Evolutionary conservation across 64 coral and sea anemone genomes (phyloP), one percentile per base, ranked within the genome.

Genomic region (Astreopora myriophthalma): DNA sequence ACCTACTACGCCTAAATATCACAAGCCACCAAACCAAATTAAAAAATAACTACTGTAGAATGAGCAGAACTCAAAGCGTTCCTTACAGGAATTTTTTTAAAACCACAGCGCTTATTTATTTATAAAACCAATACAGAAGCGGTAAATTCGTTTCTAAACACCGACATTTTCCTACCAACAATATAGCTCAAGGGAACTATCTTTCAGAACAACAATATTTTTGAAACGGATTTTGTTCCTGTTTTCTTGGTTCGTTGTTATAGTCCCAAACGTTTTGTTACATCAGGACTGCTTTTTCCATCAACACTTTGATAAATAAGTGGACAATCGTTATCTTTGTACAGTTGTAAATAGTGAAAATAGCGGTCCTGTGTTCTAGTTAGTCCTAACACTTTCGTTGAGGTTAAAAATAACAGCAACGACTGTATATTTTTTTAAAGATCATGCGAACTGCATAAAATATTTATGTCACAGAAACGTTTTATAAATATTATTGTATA

Each of bases 1-100:
- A 95, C 97, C 33, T 99, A 99, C 75, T 99, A 99, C 87, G 97
- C 97, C 16, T 99, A 90, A 77, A 92, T n/a, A 69, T 69, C 25
- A 0, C 5, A 51, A 11, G 3, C 31, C 52, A 57, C 48, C 26
- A 93, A 96, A 76, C 69, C 75, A 34, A 94, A 55, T 16, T 77
- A 48, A 71, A 84, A 94, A 89, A 85, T 67, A 31, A 90, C 88
- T 28, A 52, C 63, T 93, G 49, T 79, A 44, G 60, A 88, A 94
- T 89, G 73, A 32, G n/a, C 63, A 86, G 85, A 86, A 46, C 31
- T 32, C 2, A 1, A 62, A 34, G 57, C 79, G 57, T 64, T 83
- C 79, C 57, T 83, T 39, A 83, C 19, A 83, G 57, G 55, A 64
- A 65, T 64, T 38, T 64, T 63, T 83, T 65, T 64, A 34, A 34